Conservation (phyloP, 2,888 invertebrate species). For the Drosophila prostipennis region DNA sequence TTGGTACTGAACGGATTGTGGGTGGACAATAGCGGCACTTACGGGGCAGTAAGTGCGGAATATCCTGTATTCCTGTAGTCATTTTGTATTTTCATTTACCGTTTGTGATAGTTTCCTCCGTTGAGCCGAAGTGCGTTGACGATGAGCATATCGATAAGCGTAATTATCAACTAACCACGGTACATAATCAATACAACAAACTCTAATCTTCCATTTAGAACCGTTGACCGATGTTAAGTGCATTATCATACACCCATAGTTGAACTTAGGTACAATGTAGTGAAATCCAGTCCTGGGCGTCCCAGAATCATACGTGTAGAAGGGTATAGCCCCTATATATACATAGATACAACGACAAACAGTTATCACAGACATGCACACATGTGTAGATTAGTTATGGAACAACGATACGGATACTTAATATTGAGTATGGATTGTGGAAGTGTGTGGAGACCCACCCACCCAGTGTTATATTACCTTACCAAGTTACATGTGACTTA, state of each 20-base stretch:
- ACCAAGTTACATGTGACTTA: conserved; percentile 64
- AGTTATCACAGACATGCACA: conserved; percentile 10
- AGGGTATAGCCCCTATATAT: conserved; percentile 27
- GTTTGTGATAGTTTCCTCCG: conserved; percentile 62
- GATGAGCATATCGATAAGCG: conserved; percentile 54
- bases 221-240: conserved; percentile 52
- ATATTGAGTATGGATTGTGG: conserved; percentile 17
- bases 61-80: conserved; percentile 59
- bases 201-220: conserved; percentile 69
- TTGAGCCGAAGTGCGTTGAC: conserved; percentile 5
- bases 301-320: conserved; percentile 30
- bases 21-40: conserved; percentile 65
- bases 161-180: conserved; percentile 47
- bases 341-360: conserved; percentile 49
- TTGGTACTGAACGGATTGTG: conserved; percentile 28
- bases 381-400: conserved; percentile 19
- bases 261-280: conserved; percentile 31
- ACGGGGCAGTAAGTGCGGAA: conserved; percentile 53
- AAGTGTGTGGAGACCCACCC: conserved; percentile 51
- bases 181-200: conserved; percentile 62
- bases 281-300: conserved; percentile 22
- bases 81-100: conserved; percentile 48
- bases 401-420: conserved; percentile 38
- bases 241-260: conserved; percentile 60
- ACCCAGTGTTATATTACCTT: conserved; percentile 69